Conservation (phyloP, 2,113 vertebrate genomes). For the Osmerus eperlanus region DNA sequence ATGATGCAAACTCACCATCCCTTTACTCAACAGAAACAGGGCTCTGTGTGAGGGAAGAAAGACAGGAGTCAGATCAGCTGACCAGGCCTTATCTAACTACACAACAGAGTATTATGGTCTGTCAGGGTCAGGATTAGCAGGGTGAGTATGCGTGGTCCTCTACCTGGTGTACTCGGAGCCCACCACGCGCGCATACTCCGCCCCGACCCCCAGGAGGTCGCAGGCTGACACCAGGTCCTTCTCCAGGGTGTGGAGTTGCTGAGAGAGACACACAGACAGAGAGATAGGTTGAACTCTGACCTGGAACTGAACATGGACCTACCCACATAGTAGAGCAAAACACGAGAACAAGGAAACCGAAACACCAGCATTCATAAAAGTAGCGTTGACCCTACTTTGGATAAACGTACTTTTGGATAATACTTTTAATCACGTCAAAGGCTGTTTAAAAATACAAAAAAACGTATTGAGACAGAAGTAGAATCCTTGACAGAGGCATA, state of each 20-base stretch:
- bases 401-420: too few species aligned
- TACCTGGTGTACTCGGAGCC: conserved; percentile 98
- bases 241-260: conserved; percentile 98
- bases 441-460: neutral
- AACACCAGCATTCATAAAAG: too few species aligned
- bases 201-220: conserved; percentile 93
- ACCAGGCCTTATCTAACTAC: neutral
- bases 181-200: conserved; percentile 93
- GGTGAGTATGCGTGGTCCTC: neutral
- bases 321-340: too few species aligned
- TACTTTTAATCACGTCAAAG: neutral
- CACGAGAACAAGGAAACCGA: too few species aligned
- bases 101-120: neutral
- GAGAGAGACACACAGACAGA: conserved; percentile 7
- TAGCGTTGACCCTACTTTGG: too few species aligned
- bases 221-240: conserved; percentile 97
- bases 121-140: neutral
- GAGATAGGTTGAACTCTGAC: too few species aligned
- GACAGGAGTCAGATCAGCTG: neutral
- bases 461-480: neutral
- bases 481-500: too few species aligned
- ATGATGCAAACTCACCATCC: conserved; percentile 84
- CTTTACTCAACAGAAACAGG: conserved; percentile 95
- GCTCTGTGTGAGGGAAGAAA: conserved; percentile 71
- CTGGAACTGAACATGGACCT: too few species aligned